Percentiles rank a stretch among this genome's conserved stretches.
These are phyloP conservation scores for Gallinago media DNA, from an alignment of 2,113 vertebrate genomes.

Conservation along the genomic window DNA sequence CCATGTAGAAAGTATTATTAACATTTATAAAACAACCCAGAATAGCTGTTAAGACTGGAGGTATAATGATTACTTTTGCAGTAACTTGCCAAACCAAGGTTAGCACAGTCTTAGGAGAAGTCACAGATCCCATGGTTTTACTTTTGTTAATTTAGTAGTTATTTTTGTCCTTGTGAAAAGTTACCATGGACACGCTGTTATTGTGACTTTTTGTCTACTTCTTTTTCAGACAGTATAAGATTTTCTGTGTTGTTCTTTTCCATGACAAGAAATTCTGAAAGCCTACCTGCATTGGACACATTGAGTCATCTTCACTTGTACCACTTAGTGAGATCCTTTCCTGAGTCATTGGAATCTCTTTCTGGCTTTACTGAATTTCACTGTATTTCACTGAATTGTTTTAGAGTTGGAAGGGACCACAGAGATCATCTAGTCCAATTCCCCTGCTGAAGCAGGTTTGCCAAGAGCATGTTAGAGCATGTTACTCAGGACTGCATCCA, in stretches of 20 bases:
- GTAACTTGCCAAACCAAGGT: background rate
- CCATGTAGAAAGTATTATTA: background rate
- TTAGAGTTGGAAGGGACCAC: too few species aligned
- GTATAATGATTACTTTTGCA: background rate
- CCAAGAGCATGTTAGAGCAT: too few species aligned
- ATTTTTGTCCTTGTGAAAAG: background rate
- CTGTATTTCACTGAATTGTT: too few species aligned
- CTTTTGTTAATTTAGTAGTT: background rate
- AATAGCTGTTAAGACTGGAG: background rate
- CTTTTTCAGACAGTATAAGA: background rate
- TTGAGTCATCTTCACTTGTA: background rate
- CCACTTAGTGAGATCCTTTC: background rate
- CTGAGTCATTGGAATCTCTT: background rate
- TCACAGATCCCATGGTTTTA: background rate
- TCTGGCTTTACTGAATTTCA: background rate
- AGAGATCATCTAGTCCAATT: too few species aligned
- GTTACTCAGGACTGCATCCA: too few species aligned
- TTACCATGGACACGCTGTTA: background rate
- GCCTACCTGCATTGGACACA: background rate
- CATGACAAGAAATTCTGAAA: background rate
- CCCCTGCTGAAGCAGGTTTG: too few species aligned
- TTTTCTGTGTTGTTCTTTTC: background rate
- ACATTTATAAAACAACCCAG: background rate
- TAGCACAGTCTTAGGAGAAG: background rate
- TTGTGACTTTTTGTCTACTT: background rate